A percentile compares a stretch with the other conserved stretches of the same genome.
phyloP scores from a whole-genome alignment of 2,888 invertebrate genomes.

The Sepioteuthis lessoniana region DNA sequence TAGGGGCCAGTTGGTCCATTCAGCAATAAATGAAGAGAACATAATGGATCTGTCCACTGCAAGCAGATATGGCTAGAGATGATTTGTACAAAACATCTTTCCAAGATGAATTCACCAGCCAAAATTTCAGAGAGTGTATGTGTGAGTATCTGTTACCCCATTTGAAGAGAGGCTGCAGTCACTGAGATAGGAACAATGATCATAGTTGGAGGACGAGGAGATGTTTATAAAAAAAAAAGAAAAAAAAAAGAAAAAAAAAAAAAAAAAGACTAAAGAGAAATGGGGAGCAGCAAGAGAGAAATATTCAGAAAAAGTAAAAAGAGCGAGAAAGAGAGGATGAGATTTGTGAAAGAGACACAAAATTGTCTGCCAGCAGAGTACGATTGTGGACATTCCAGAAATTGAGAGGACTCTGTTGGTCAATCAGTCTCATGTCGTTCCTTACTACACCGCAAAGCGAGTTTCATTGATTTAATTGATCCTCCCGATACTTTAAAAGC shows the following conservation, averaged over 20 bases:
- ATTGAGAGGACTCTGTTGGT: not conserved
- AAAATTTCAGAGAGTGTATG: too few relatives aligned
- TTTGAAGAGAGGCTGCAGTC: too few relatives aligned
- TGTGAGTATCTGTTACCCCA: too few relatives aligned
- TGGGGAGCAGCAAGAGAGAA: not conserved
- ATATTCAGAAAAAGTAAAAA: not conserved
- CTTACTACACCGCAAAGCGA: slow-evolving; percentile 56
- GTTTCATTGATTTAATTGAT: slow-evolving; percentile 62
- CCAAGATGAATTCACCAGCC: not conserved
- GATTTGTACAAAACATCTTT: not conserved
- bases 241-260: not conserved
- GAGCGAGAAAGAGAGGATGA: not conserved
- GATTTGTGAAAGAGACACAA: not conserved
- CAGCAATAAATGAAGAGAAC: not conserved
- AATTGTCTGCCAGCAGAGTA: not conserved
- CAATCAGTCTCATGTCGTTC: slow-evolving; percentile 61
- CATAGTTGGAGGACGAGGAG: not conserved
- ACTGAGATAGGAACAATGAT: not conserved
- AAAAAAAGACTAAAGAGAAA: not conserved
- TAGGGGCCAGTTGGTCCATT: not conserved
- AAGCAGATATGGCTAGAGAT: not conserved
- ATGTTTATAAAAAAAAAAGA: not conserved
- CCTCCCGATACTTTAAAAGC: slow-evolving; percentile 71
- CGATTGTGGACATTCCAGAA: not conserved
- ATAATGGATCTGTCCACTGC: not conserved